Evolutionary conservation across 2,113 vertebrate genomes (phyloP).

Genomic region (Peromyscus maniculatus): DNA sequence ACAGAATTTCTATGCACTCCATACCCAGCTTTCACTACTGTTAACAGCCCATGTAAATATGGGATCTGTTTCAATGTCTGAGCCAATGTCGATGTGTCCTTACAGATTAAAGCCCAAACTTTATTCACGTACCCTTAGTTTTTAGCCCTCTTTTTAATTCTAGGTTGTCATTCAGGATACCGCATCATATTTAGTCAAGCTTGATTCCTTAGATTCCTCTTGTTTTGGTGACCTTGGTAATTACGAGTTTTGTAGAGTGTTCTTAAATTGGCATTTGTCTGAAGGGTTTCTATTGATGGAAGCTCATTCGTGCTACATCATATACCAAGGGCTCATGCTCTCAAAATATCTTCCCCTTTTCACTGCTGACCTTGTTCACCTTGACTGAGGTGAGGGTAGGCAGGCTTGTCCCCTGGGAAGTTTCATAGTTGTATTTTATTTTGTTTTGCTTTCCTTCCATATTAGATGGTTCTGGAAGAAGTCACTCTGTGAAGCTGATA

Average conservation of each 20-base stretch:
- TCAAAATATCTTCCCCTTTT: not conserved
- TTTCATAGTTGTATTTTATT: not conserved
- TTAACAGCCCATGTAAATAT: conserved; percentile 40
- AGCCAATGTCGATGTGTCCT: not conserved
- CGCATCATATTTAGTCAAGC: not conserved
- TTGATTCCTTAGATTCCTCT: not conserved
- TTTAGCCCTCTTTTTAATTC: conserved; percentile 31
- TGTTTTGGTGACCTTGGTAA: conserved; percentile 26
- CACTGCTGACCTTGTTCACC: conserved; percentile 14
- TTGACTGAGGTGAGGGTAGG: not conserved
- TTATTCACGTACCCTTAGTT: not conserved
- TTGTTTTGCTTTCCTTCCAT: not conserved
- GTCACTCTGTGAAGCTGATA: not conserved
- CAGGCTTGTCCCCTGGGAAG: not conserved
- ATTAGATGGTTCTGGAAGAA: not conserved
- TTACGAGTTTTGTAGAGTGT: conserved; percentile 48
- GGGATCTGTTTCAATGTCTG: conserved; percentile 24
- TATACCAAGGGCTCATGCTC: not conserved
- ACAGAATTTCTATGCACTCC: not conserved
- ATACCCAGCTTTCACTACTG: not conserved
- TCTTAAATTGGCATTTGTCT: conserved; percentile 31
- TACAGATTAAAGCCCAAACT: not conserved
- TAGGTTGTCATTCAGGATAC: not conserved
- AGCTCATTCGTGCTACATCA: not conserved
- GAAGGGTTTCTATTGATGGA: conserved; percentile 24